A percentile compares a stretch with the other conserved stretches of the same genome.
These are phyloP conservation scores for Plecturocebus donacophilus DNA, from an alignment of 2,113 vertebrate genomes.

Conservation along the genomic window DNA sequence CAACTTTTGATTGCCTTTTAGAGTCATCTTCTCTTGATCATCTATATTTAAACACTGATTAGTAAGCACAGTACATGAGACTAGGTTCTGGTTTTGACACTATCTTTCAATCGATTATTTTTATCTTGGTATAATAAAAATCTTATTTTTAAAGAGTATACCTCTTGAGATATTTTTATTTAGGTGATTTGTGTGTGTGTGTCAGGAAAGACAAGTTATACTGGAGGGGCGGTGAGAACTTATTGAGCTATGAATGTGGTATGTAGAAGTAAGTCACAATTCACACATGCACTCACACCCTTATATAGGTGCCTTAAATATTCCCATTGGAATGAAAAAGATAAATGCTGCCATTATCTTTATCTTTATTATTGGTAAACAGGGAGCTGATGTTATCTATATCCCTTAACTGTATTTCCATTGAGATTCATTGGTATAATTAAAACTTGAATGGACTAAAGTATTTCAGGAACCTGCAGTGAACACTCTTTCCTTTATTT, in stretches of 20 bases:
- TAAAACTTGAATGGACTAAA: constrained; percentile 23
- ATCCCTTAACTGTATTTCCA: constrained; percentile 15
- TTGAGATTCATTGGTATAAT: constrained; percentile 42
- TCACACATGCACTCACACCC: background rate
- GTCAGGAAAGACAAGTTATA: background rate
- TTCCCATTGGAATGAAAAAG: background rate
- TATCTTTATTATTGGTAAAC: constrained; percentile 37
- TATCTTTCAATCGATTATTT: background rate
- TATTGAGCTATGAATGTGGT: background rate
- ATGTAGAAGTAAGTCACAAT: background rate
- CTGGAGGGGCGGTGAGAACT: background rate
- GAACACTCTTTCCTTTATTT: constrained; percentile 20
- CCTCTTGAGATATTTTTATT: constrained; percentile 2
- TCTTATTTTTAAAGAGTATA: background rate
- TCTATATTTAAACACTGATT: background rate
- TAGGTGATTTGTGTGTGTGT: background rate
- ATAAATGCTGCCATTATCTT: constrained; percentile 19
- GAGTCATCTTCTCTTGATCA: background rate
- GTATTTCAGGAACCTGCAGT: background rate
- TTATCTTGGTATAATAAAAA: constrained; percentile 13
- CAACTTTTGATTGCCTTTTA: background rate
- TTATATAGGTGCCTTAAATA: background rate
- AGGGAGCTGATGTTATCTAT: constrained; percentile 30
- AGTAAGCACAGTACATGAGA: background rate
- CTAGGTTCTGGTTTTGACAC: background rate